A percentile compares a stretch with the other conserved stretches of the same genome.
Conservation (phyloP, 35 echinoderm and acorn worm species). For the Ophiothrix spiculata region DNA sequence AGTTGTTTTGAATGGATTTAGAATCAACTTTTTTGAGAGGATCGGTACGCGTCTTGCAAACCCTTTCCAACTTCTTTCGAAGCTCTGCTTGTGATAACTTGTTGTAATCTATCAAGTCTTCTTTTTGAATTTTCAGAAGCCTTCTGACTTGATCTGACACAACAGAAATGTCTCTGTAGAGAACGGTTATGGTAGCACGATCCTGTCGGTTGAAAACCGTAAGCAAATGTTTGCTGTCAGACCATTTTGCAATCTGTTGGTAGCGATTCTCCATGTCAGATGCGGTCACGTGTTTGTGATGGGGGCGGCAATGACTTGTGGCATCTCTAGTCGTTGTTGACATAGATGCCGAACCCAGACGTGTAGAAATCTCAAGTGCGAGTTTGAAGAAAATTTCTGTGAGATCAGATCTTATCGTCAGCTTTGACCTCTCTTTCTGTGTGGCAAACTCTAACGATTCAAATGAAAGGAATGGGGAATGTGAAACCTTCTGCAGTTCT, state of each 20-base stretch:
- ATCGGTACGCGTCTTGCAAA: background rate
- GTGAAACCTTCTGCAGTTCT: conserved; percentile 19
- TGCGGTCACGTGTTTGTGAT: background rate
- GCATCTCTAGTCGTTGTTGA: background rate
- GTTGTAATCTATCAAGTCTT: conserved; percentile 7
- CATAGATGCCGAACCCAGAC: background rate
- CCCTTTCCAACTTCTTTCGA: background rate
- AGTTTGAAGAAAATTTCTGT: background rate
- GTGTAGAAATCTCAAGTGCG: background rate
- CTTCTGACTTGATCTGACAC: conserved; percentile 8
- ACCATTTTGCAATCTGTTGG: conserved; percentile 18
- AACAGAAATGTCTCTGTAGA: background rate
- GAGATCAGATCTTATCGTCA: conserved; percentile 4
- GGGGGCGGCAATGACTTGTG: no score
- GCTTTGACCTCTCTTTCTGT: background rate
- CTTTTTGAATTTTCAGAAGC: conserved; percentile 5
- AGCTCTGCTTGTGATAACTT: conserved; percentile 19
- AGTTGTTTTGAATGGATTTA: background rate
- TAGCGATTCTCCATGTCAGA: background rate
- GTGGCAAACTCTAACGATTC: background rate
- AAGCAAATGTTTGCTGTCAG: conserved; percentile 32
- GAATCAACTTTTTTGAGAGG: background rate
- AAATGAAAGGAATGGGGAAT: conserved; percentile 8
- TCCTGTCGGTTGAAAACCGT: conserved; percentile 36
- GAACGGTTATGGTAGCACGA: background rate